phyloP scores from a whole-genome alignment of 2,113 vertebrate genomes.

The Excalfactoria chinensis region DNA sequence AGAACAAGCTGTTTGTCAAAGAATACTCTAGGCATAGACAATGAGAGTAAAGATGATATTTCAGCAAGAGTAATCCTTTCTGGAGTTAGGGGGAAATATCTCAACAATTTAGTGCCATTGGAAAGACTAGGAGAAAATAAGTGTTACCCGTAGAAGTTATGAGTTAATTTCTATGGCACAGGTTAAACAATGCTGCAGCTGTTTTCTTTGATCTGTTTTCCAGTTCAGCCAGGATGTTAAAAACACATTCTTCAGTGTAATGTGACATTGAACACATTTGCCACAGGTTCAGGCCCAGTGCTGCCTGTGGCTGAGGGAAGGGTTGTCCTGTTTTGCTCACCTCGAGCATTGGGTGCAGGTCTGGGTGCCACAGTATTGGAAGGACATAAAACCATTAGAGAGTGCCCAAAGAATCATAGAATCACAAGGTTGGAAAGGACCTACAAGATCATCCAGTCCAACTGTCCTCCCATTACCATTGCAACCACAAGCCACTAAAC shows the following conservation, averaged over 20 bases:
- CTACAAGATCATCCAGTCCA: no score
- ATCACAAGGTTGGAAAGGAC: no score
- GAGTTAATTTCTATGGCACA: not conserved
- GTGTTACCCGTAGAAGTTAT: not conserved
- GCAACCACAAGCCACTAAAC: no score
- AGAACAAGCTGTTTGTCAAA: not conserved
- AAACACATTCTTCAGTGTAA: not conserved
- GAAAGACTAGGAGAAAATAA: not conserved
- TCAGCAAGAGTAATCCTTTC: slow-evolving; percentile 7
- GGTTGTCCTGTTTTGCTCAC: not conserved
- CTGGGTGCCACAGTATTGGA: not conserved
- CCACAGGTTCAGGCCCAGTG: not conserved
- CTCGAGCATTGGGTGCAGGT: no score
- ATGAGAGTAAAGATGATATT: not conserved
- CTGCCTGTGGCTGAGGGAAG: not conserved
- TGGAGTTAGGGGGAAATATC: not conserved
- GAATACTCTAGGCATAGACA: not conserved
- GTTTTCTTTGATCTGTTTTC: not conserved
- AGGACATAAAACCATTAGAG: not conserved
- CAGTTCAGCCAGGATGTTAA: not conserved
- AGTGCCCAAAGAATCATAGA: not conserved
- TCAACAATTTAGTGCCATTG: not conserved
- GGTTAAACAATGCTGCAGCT: not conserved
- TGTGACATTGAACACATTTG: not conserved
- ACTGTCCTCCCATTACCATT: no score